A percentile compares a stretch with the other conserved stretches of the same genome.
Evolutionary conservation across 1,140 invertebrate species (phyloP).

Genomic region (Rhyacophila brunnea): DNA sequence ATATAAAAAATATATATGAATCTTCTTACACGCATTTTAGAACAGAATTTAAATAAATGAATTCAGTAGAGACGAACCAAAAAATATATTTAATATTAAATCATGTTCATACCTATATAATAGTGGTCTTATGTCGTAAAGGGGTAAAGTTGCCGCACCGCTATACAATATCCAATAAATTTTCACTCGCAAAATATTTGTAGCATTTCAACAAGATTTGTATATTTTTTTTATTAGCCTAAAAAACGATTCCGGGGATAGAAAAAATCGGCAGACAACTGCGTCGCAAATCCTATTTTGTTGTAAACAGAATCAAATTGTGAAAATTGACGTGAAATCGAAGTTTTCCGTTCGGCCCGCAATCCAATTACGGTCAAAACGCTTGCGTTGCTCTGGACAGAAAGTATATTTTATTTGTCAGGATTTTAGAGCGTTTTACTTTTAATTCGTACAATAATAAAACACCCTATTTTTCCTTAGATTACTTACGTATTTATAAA

Average conservation of each 20-base stretch:
- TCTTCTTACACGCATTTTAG: no score
- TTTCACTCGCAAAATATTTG: background rate
- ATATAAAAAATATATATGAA: no score
- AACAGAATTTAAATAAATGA: no score
- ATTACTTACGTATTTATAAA: no score
- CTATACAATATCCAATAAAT: no score
- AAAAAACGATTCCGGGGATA: background rate
- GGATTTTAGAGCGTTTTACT: background rate
- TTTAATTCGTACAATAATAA: no score
- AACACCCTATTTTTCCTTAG: no score
- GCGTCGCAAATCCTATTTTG: slow-evolving; percentile 8
- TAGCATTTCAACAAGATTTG: background rate
- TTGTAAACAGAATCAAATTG: slow-evolving; percentile 32
- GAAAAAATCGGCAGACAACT: background rate
- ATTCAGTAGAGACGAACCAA: no score
- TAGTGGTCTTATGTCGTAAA: no score
- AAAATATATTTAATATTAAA: no score
- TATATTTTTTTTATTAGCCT: background rate
- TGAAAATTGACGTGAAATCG: slow-evolving; percentile 37
- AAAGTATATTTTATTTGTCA: slow-evolving; percentile 1
- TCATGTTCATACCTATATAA: no score
- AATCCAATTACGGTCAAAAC: slow-evolving; percentile 31
- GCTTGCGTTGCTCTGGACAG: background rate
- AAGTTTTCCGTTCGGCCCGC: slow-evolving; percentile 32
- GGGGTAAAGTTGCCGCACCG: no score